Evolutionary conservation across 2,888 invertebrate species (phyloP), one percentile per base, ranked within the genome.

Genomic region (Euplagia quadripunctaria): DNA sequence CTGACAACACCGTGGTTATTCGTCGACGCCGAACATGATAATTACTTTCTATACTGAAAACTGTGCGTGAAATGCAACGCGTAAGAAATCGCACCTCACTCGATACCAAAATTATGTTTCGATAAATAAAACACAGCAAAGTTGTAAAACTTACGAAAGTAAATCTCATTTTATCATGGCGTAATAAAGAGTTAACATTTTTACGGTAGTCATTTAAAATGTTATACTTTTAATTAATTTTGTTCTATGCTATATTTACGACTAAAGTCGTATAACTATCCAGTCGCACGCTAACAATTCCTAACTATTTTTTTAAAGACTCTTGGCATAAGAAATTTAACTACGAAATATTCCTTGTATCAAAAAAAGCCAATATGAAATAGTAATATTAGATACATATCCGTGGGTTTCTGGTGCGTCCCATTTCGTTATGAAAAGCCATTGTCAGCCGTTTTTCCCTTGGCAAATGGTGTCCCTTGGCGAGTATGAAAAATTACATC

Each of bases 401-500:
- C 71, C 67, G 65, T 74, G 67, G 65, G 64, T 70, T 70, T 68
- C 31, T 64, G 43, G 64, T 70, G 63, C 64, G 64, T 70, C 61
- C 64, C 71, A 20, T 71, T 66, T 73, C 72, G 70, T 72, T 72
- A 64, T 75, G 58, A 70, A 79, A 77, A 68, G 20, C 70, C 67
- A 77, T 82, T 77, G 31, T 70, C 66, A 73, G 73, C 49, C 64
- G 78, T 82, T 83, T 75, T 61, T 78, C 75, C 83, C 76, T 68
- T 55, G 61, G 70, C 78, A 84, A 81, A 75, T 65, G 70, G 17
- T 67, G 70, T 80, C 74, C 79, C 78, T 71, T 70, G 69, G 79
- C 72, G 77, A 78, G 73, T 78, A 81, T 84, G 83, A 83, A 86
- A 85, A 79, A 81, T 73, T 65, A 77, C 78, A 81, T 84, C 74